Percentiles rank a stretch among this genome's conserved stretches.
phyloP scores from a whole-genome alignment of 2,888 invertebrate genomes.

The Chrysolina haemoptera region DNA sequence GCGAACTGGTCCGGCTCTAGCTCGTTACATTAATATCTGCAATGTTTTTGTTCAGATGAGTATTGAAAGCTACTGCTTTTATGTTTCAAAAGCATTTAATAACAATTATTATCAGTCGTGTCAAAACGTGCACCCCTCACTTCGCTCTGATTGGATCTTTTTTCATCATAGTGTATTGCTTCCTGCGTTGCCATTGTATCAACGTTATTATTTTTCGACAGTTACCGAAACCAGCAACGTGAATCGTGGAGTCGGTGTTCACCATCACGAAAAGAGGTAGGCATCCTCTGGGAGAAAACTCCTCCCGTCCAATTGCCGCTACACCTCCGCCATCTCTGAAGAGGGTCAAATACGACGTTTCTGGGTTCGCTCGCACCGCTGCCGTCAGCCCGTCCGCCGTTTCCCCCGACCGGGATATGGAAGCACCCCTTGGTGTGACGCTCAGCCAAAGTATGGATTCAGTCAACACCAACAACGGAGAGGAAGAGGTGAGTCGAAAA shows the following conservation, averaged over 20 bases:
- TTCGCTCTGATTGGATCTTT: no score
- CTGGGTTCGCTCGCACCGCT: slow-evolving; percentile 60
- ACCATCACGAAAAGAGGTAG: slow-evolving; percentile 70
- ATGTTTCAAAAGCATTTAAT: no score
- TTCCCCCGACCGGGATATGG: slow-evolving; percentile 71
- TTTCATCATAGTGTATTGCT: no score
- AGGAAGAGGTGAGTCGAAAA: slow-evolving; percentile 89
- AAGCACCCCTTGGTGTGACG: slow-evolving; percentile 81
- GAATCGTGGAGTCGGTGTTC: slow-evolving; percentile 70
- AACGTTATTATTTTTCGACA: neutral
- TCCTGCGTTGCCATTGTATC: no score
- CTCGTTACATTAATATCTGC: no score
- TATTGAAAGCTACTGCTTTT: no score
- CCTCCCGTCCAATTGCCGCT: slow-evolving; percentile 58
- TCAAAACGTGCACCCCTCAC: no score
- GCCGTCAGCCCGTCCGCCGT: slow-evolving; percentile 53
- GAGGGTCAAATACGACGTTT: slow-evolving; percentile 68
- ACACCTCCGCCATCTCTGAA: slow-evolving; percentile 67
- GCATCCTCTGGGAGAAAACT: slow-evolving; percentile 68
- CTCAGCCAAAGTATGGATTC: slow-evolving; percentile 98
- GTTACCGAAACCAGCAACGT: slow-evolving; percentile 53
- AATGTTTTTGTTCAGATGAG: no score
- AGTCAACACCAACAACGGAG: slow-evolving; percentile 94
- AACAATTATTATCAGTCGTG: no score
- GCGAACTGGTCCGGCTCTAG: no score